A percentile compares a stretch with the other conserved stretches of the same genome.
These are phyloP conservation scores for Siniperca undulata DNA, from an alignment of 2,797 vertebrate genomes.

Conservation along the genomic window DNA sequence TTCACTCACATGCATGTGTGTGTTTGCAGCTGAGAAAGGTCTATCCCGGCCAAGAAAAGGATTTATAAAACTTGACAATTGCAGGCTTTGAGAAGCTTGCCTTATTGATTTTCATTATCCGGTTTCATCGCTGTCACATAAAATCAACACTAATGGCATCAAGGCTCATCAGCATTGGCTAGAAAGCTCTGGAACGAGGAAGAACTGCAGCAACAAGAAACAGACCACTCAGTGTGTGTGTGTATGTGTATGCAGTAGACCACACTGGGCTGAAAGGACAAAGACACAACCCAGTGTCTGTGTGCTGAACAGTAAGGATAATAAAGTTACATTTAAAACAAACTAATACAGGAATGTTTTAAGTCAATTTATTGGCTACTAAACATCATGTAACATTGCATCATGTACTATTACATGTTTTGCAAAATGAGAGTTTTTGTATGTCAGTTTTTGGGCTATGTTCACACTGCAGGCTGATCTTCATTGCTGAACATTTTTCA, in stretches of 20 bases:
- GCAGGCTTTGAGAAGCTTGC: slow-evolving; percentile 63
- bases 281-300: background rate
- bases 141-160: slow-evolving; percentile 77
- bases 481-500: background rate
- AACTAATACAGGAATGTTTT: background rate
- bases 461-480: background rate
- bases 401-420: background rate
- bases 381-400: background rate
- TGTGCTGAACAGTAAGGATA: background rate
- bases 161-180: slow-evolving; percentile 69
- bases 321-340: background rate
- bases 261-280: background rate
- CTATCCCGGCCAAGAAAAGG: slow-evolving; percentile 29
- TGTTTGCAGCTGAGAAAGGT: slow-evolving; percentile 13
- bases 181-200: slow-evolving; percentile 28
- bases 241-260: background rate
- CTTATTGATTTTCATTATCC: slow-evolving; percentile 81
- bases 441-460: background rate
- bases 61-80: slow-evolving; percentile 79
- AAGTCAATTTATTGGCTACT: background rate
- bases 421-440: background rate
- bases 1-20: background rate
- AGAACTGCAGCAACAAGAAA: slow-evolving; percentile 44
- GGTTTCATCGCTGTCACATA: slow-evolving; percentile 75
- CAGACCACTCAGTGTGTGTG: slow-evolving; percentile 20